Percentiles rank a stretch among this genome's conserved stretches.
Evolutionary conservation across 2,888 invertebrate species (phyloP).

Genomic region (Xylocampa areola): DNA sequence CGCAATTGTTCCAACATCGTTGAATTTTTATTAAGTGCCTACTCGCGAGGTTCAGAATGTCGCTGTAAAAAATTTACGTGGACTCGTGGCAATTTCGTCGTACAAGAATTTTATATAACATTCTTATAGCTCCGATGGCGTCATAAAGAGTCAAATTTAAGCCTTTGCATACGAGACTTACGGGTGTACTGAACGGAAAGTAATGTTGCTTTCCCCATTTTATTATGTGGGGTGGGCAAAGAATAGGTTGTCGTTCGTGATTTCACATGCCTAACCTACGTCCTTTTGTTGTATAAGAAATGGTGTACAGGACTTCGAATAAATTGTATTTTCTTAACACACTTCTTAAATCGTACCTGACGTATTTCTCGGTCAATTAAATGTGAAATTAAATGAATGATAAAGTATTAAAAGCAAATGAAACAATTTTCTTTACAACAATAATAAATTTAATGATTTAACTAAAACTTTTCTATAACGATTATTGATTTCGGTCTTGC

Average conservation of each 20-base stretch:
- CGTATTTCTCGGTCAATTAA: no score
- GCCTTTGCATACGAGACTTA: slow-evolving; percentile 61
- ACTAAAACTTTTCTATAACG: no score
- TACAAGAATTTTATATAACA: slow-evolving; percentile 75
- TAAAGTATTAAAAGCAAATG: no score
- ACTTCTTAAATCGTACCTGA: no score
- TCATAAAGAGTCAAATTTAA: slow-evolving; percentile 75
- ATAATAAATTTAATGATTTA: no score
- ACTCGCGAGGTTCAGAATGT: slow-evolving; percentile 67
- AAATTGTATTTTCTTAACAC: no score
- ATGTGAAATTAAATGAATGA: no score
- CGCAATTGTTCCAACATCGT: slow-evolving; percentile 66
- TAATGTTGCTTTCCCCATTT: slow-evolving; percentile 17
- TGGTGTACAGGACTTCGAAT: no score
- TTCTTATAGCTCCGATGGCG: slow-evolving; percentile 69
- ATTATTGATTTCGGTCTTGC: no score
- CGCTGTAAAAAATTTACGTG: slow-evolving; percentile 75
- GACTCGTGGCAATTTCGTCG: slow-evolving; percentile 73
- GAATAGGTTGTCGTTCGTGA: slow-evolving; percentile 19
- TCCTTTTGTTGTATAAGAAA: no score
- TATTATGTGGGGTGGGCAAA: slow-evolving; percentile 26
- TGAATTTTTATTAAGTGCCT: slow-evolving; percentile 76
- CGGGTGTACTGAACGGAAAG: slow-evolving; percentile 26
- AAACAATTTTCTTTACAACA: no score
- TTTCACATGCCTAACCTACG: slow-evolving; percentile 17